Evolutionary conservation across 2,888 invertebrate species (phyloP), one percentile per base, ranked within the genome.

Genomic region (Norana najaformis): DNA sequence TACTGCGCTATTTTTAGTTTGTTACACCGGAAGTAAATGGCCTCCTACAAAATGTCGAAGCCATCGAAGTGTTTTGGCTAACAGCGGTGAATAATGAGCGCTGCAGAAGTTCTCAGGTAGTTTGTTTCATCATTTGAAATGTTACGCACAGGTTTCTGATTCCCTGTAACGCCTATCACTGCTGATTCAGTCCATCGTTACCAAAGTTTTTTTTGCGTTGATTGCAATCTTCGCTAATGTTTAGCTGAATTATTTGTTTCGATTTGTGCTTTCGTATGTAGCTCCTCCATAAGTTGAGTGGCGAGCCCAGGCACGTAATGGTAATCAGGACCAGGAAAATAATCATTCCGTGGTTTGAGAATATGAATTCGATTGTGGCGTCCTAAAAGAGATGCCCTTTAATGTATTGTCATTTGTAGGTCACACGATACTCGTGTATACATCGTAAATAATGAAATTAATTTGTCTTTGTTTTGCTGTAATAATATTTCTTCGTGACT

Each of bases 81-180:
- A 85, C 85, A 36, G 35, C 85, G 85, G 37, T 69, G 89, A 89
- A 89, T 41, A 53, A 89, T 89, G 89, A 89, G 69, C 69, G 89
- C 69, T 89, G 69, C 89, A 38, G 89, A 89, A n/a, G 37, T 89
- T 53, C 69, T 89, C 41, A 89, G 53, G 89, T 89, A 89, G 35
- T 69, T 69, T 69, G 6, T 69, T 69, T 69, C 69, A 69, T 13
- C 11, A 69, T 69, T 69, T n/a, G 69, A 69, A 69, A n/a, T n/a
- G 69, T 69, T n/a, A 69, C 69, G 69, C 69, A 69, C 69, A n/a
- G 30, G n/a, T 69, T 69, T 69, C 14, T 11, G 69, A 30, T 69
- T n/a, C n/a, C 11, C 13, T 69, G n/a, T 11, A 11, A 69, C 8
- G 69, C 8, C 69, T 69, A n/a, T 69, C n/a, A n/a, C n/a, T 69